phyloP scores from a whole-genome alignment of 2,113 vertebrate genomes.

The Charina bottae region DNA sequence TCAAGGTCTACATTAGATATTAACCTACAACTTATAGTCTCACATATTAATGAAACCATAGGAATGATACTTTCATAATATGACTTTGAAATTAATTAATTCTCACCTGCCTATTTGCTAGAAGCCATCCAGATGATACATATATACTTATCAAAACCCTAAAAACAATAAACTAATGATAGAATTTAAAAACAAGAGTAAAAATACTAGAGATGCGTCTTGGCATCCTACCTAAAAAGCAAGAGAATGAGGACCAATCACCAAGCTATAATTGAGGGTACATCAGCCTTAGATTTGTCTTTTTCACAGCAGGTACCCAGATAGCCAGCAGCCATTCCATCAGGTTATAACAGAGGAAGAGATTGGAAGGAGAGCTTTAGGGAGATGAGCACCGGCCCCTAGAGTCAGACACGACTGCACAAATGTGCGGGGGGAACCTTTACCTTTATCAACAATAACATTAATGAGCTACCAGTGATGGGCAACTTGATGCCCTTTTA shows the following conservation, averaged over 20 bases:
- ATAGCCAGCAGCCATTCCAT: neutral
- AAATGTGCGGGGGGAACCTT: too few relatives aligned
- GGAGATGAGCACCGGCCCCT: too few relatives aligned
- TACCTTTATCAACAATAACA: too few relatives aligned
- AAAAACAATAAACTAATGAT: neutral
- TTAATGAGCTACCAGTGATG: too few relatives aligned
- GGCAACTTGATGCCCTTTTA: too few relatives aligned
- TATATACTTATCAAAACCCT: neutral
- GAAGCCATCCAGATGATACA: neutral
- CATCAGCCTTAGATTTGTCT: neutral
- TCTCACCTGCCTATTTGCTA: neutral
- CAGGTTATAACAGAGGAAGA: too few relatives aligned
- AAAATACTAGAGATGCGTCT: neutral
- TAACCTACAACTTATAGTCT: neutral
- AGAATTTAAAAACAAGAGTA: neutral
- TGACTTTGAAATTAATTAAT: neutral
- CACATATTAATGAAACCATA: neutral
- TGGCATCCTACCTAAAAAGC: neutral
- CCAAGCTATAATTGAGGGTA: neutral
- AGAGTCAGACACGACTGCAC: too few relatives aligned
- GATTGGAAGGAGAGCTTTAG: too few relatives aligned
- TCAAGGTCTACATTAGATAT: neutral
- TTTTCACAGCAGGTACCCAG: neutral
- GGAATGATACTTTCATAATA: neutral
- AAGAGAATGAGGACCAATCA: neutral